phyloP scores from a whole-genome alignment of 2,888 invertebrate species.

The Tyria jacobaeae region DNA sequence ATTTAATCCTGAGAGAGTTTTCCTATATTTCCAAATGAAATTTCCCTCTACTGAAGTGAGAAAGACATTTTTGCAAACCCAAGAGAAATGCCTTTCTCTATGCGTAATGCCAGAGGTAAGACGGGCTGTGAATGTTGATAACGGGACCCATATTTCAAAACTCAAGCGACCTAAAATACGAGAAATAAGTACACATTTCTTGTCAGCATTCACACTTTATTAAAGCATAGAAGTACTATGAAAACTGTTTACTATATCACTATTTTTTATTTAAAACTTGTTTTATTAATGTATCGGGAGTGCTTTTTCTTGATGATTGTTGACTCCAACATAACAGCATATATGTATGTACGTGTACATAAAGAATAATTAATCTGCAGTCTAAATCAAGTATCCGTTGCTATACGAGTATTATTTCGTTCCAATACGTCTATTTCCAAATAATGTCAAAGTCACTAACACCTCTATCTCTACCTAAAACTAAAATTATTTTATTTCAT shows the following conservation, averaged over 20 bases:
- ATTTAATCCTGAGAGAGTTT: neutral
- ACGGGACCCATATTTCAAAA: constrained; percentile 17
- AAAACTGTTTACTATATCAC: neutral
- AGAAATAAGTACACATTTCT: neutral
- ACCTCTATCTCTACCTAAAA: too few species aligned
- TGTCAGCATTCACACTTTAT: neutral
- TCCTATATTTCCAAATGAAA: neutral
- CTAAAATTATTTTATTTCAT: neutral
- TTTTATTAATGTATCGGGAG: neutral
- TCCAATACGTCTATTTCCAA: too few species aligned
- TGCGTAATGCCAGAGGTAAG: constrained; percentile 9
- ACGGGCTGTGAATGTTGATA: constrained; percentile 20
- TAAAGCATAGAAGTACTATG: neutral
- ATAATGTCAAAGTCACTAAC: too few species aligned
- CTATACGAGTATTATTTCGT: too few species aligned
- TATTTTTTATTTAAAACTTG: neutral
- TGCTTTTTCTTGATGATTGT: too few species aligned
- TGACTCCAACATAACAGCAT: too few species aligned
- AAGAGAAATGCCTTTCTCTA: constrained; percentile 5
- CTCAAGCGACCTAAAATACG: constrained; percentile 6
- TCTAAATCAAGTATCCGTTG: too few species aligned
- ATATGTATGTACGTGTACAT: too few species aligned
- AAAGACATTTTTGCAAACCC: constrained; percentile 13
- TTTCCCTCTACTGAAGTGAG: constrained; percentile 1
- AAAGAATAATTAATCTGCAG: neutral